Percentiles rank a stretch among this genome's conserved stretches.
These are phyloP conservation scores for Caerostris extrusa DNA, from an alignment of 1,140 invertebrate genomes.

Conservation along the genomic window DNA sequence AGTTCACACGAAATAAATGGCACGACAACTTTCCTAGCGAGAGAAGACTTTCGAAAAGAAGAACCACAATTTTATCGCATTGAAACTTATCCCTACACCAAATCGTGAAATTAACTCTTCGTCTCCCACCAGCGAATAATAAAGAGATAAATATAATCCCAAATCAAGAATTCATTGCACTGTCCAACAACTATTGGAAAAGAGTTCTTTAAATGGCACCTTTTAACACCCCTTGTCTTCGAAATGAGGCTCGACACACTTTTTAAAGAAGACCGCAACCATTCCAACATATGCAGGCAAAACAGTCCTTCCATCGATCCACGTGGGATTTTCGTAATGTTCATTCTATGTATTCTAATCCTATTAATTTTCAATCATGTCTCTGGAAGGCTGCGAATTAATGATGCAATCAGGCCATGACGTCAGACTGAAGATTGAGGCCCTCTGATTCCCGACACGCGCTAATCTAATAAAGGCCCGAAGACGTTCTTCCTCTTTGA, in stretches of 20 bases:
- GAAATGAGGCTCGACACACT: not conserved
- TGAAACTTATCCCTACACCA: constrained; percentile 5
- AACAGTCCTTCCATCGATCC: not conserved
- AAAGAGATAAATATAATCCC: not conserved
- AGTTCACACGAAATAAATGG: not conserved
- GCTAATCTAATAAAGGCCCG: constrained; percentile 19
- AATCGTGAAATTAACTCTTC: constrained; percentile 17
- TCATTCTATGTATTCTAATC: constrained; percentile 57
- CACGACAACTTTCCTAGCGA: not conserved
- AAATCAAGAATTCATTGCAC: constrained; percentile 16
- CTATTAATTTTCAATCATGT: constrained; percentile 63
- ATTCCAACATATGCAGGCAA: not conserved
- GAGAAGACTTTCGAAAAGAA: not conserved
- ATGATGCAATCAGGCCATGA: constrained; percentile 12
- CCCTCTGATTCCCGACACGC: not conserved
- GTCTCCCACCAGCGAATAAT: not conserved
- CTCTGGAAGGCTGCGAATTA: not conserved
- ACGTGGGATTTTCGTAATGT: constrained; percentile 3
- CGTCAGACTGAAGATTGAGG: not conserved
- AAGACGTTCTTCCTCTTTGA: not conserved
- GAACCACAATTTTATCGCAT: not conserved
- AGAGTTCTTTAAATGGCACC: not conserved
- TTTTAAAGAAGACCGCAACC: not conserved
- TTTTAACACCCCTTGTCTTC: not conserved
- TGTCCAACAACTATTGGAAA: not conserved